phyloP scores from a whole-genome alignment of 2,797 vertebrate genomes.

The Nasua narica region DNA sequence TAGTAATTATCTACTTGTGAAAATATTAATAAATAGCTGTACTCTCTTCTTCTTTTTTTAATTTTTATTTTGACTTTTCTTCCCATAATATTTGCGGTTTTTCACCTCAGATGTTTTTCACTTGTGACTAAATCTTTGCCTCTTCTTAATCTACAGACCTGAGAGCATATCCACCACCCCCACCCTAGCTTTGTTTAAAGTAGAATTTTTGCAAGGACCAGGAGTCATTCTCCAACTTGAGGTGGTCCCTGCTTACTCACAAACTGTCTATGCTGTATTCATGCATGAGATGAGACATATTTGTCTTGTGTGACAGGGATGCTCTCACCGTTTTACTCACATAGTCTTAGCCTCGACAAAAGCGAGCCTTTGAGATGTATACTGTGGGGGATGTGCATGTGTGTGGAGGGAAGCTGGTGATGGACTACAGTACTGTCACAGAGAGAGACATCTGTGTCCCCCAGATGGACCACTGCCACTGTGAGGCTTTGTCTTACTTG shows the following conservation, averaged over 20 bases:
- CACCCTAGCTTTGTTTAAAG: background rate
- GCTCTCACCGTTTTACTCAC: background rate
- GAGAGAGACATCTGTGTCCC: background rate
- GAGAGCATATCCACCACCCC: background rate
- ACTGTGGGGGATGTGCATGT: background rate
- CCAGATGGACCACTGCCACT: background rate
- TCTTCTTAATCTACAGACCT: background rate
- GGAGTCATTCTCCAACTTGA: slow-evolving; percentile 5
- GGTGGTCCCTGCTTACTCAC: background rate
- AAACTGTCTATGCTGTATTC: background rate
- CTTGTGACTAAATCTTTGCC: background rate
- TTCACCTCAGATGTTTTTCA: background rate
- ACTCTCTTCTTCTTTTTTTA: background rate
- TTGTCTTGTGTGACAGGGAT: background rate
- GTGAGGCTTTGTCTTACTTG: background rate
- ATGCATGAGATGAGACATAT: too few relatives aligned
- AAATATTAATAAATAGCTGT: slow-evolving; percentile 19
- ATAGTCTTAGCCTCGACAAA: background rate
- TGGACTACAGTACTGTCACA: background rate
- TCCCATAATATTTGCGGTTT: slow-evolving; percentile 18
- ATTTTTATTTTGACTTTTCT: slow-evolving; percentile 19
- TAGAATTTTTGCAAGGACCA: background rate
- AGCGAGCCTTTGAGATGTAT: background rate
- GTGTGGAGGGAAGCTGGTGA: background rate
- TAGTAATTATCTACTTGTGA: slow-evolving; percentile 50